These are phyloP conservation scores for Agriopis marginaria DNA, from an alignment of 2,888 invertebrate genomes.

Conservation along the genomic window DNA sequence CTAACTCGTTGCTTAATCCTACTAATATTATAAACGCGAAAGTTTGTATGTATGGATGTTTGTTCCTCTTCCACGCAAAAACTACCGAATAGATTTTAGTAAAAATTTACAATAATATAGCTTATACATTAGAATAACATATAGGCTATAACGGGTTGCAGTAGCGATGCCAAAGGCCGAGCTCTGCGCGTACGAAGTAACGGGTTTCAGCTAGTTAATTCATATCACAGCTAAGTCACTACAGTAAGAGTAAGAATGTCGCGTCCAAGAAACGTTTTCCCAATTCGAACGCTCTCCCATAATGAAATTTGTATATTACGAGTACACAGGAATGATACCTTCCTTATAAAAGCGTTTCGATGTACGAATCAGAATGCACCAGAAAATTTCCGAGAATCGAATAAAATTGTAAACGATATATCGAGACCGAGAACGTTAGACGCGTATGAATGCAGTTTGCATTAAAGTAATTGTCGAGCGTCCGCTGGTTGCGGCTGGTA, in stretches of 20 bases:
- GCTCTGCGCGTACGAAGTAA: too few species aligned
- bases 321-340: slow-evolving; percentile 52
- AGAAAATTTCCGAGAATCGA: slow-evolving; percentile 63
- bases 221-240: slow-evolving; percentile 65
- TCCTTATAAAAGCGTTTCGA: slow-evolving; percentile 70
- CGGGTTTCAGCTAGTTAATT: too few species aligned
- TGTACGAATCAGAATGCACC: slow-evolving; percentile 64
- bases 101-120: too few species aligned
- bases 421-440: slow-evolving; percentile 59
- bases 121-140: too few species aligned
- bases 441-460: slow-evolving; percentile 68
- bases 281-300: slow-evolving; percentile 61
- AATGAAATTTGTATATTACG: not conserved
- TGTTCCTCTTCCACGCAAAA: too few species aligned
- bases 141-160: too few species aligned
- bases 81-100: too few species aligned
- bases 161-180: too few species aligned
- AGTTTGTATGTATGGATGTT: too few species aligned
- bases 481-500: slow-evolving; percentile 62
- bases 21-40: too few species aligned
- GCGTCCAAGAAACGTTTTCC: not conserved
- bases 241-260: not conserved
- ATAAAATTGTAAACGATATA: slow-evolving; percentile 75
- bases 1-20: slow-evolving; percentile 71
- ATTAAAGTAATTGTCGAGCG: slow-evolving; percentile 69